Percentiles rank a stretch among this genome's conserved stretches.
Conservation (phyloP, 2,113 vertebrate genomes). For the Oenanthe melanoleuca region DNA sequence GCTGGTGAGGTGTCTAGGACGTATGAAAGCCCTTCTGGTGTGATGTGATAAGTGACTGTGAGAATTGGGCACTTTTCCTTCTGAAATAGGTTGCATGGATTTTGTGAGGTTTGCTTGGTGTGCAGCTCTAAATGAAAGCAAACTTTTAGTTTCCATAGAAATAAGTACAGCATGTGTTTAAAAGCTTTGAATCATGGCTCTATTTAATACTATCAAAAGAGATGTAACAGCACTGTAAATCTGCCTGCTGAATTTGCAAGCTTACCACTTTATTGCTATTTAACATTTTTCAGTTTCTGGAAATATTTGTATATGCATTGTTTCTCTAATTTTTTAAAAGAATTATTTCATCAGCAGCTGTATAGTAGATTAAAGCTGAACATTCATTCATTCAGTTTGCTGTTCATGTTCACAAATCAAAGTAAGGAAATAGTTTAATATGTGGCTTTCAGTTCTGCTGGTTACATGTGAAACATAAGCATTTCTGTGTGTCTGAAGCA, state of each 20-base stretch:
- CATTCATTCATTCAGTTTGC: background rate
- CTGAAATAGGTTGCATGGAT: background rate
- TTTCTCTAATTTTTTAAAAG: background rate
- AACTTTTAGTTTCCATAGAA: slow-evolving; percentile 34
- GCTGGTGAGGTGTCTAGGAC: background rate
- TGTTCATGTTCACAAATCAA: background rate
- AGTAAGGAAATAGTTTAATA: background rate
- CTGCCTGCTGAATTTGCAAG: background rate
- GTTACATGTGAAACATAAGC: background rate
- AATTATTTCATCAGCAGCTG: background rate
- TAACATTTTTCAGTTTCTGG: background rate
- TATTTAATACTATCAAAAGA: background rate
- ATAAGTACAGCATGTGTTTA: background rate
- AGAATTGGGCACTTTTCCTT: background rate
- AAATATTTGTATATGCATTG: background rate
- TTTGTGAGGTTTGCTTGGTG: background rate
- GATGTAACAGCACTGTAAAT: background rate
- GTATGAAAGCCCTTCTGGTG: background rate
- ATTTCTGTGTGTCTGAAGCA: background rate
- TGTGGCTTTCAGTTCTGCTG: background rate
- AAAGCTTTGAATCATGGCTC: background rate
- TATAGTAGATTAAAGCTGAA: background rate
- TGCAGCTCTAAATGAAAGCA: background rate
- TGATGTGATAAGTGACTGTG: background rate
- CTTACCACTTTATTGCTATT: background rate